phyloP scores from a whole-genome alignment of 1,140 invertebrate genomes.

The Myzus persicae region DNA sequence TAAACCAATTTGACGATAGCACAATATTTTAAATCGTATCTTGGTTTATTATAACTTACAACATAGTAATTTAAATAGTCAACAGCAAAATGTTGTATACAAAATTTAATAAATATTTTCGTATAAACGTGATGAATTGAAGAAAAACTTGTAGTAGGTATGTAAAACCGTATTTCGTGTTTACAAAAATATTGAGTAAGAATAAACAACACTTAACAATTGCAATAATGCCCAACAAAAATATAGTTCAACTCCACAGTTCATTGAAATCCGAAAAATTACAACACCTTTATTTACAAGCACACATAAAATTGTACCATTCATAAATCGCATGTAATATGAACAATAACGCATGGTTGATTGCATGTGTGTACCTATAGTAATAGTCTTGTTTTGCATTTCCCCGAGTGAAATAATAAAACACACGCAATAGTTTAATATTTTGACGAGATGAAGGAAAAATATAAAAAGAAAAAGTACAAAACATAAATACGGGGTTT shows the following conservation, averaged over 20 bases:
- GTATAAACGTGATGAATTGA: not conserved
- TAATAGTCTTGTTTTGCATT: conserved; percentile 59
- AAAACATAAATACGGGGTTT: conserved; percentile 41
- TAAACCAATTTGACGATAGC: not conserved
- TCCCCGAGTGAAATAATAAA: not conserved
- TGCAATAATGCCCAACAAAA: not conserved
- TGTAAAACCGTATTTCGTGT: not conserved
- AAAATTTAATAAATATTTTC: not conserved
- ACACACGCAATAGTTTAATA: not conserved
- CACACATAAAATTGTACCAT: not conserved
- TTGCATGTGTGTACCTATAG: not conserved
- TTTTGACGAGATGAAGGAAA: conserved; percentile 56
- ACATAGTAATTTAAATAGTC: too few species aligned
- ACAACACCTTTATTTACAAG: not conserved
- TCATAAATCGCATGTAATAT: not conserved
- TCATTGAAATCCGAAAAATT: conserved; percentile 12
- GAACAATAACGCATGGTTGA: not conserved
- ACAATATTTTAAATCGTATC: not conserved
- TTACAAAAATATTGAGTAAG: not conserved
- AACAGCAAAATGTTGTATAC: too few species aligned
- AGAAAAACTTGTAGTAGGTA: not conserved
- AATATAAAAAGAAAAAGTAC: conserved; percentile 53
- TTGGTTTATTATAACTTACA: not conserved
- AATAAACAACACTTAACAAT: not conserved
- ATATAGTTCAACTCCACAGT: conserved; percentile 24